These are phyloP conservation scores for Tanaodytes sp. DNA, from an alignment of 2,888 invertebrate species.

Conservation along the genomic window DNA sequence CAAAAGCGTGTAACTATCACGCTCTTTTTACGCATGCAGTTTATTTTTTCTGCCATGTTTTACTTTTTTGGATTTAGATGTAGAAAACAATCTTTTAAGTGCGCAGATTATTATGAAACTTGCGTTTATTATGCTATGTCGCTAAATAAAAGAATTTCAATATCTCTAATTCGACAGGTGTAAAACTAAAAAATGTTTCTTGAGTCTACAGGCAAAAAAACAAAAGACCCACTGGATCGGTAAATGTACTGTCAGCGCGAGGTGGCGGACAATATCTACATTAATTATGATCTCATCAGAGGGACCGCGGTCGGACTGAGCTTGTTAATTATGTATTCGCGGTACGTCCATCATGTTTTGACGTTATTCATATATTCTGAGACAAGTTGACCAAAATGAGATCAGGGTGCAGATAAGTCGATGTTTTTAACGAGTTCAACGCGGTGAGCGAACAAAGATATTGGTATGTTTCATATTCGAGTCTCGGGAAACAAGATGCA, in stretches of 20 bases:
- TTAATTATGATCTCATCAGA: conserved; percentile 32
- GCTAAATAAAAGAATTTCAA: too few species aligned
- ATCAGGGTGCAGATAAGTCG: conserved; percentile 40
- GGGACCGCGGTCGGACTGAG: conserved; percentile 9
- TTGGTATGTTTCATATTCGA: conserved; percentile 46
- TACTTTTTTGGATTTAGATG: too few species aligned
- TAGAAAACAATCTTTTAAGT: too few species aligned
- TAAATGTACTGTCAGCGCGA: conserved; percentile 15
- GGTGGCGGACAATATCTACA: conserved; percentile 25
- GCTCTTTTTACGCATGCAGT: too few species aligned
- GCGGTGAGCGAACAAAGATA: conserved; percentile 32
- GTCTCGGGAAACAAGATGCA: conserved; percentile 35
- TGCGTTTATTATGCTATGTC: too few species aligned
- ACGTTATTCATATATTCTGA: conserved; percentile 43
- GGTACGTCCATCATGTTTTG: conserved; percentile 36
- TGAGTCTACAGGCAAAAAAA: too few species aligned
- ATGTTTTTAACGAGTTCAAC: conserved; percentile 37
- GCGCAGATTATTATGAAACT: too few species aligned
- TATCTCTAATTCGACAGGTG: too few species aligned
- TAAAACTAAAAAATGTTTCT: too few species aligned
- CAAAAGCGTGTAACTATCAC: too few species aligned
- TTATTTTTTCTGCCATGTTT: too few species aligned
- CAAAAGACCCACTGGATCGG: too few species aligned
- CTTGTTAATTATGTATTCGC: conserved; percentile 49
- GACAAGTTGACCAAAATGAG: conserved; percentile 45